Evolutionary conservation across 2,888 invertebrate genomes (phyloP), one percentile per base, ranked within the genome.

Genomic region (Spodoptera picta): DNA sequence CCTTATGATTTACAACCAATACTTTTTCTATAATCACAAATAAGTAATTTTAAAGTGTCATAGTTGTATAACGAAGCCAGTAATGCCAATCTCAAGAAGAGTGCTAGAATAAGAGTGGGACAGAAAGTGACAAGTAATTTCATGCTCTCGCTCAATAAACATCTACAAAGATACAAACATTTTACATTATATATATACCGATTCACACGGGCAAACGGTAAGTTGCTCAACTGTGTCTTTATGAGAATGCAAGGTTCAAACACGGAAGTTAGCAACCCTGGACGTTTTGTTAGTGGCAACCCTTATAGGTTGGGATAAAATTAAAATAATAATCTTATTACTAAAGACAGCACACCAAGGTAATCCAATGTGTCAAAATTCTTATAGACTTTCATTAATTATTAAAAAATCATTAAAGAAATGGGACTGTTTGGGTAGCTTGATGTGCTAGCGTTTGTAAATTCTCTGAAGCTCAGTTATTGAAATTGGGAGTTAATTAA

Each of bases 121-220:
- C 60, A 83, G 76, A 83, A 76, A 65, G 72, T 73, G 65, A 77
- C 63, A 83, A 84, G 92, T 91, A 93, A 93, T 93, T 93, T 92
- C 93, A 93, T 93, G 93, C 93, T 93, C 93, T 79, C 83, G 69
- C 75, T 79, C 57, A 69, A 75, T 79, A 81, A 86, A 88, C 85
- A 90, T 88, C 93, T 93, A 93, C 92, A 67, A 80, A 82, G 64
- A 83, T 80, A 86, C 73, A 80, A 81, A 81, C 68, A 75, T 80
- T 80, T 77, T 82, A 85, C 86, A 86, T 86, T 84, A 72, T 27
- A 86, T 84, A 72, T 27, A 86, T 82, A 91, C 93, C 94, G 94
- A 94, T 94, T 94, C 94, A 94, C 94, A 94, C 94, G 82, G 93
- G 92, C 93, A 89, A 91, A 86, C 85, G 82, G 85, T 82, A 79